Base-by-base conservation (phyloP, 2,113 vertebrate genomes). In the Motacilla tschutschensis region DNA sequence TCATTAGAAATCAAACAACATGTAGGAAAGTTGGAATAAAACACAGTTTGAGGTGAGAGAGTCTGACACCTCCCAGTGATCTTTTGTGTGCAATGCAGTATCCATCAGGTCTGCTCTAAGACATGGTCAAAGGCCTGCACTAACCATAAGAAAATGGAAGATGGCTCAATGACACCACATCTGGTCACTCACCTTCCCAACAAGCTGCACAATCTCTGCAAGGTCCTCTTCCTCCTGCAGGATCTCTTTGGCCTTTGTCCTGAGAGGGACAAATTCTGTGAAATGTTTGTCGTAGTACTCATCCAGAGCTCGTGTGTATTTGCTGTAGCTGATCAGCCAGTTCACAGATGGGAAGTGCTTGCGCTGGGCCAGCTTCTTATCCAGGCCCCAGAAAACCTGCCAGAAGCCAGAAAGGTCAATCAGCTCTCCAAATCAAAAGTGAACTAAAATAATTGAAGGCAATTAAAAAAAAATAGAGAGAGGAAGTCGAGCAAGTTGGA, bases 281-380 rank as follows among this genome's bases (percentile, higher is more conserved):
- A 99, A 99, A 95, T 99, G 98, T 75, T 99, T 99, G 97, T 99
- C 99, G 0, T 99, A 99, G 89, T 99, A 98, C 91, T 99, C 99
- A 0, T 99, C 99, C 88, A 99, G 96, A 10, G 99, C 98, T 22
- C 98, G 97, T 0, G 98, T 99, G 93, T 99, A 99, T 91, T 99
- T 99, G 96, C 99, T 99, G 97, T 99, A 99, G 95, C 99, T 99
- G 97, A 99, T 99, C 62, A 99, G 97, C 99, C 99, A 99, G 91
- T 99, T 99, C 64, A 99, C 99, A 7, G 99, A 99, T 2, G 99
- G 99, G 88, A 99, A 99, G 93, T 99, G 99, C 93, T 99, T 99
- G 88, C 99, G 98, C 90, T 99, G 99, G 55, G 99, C 99, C 94
- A 99, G 95, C 93, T 99, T 99, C 96, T 99, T 99, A 97, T 99